Conservation (phyloP, 1,140 invertebrate species). For the Aphelinus certus region DNA sequence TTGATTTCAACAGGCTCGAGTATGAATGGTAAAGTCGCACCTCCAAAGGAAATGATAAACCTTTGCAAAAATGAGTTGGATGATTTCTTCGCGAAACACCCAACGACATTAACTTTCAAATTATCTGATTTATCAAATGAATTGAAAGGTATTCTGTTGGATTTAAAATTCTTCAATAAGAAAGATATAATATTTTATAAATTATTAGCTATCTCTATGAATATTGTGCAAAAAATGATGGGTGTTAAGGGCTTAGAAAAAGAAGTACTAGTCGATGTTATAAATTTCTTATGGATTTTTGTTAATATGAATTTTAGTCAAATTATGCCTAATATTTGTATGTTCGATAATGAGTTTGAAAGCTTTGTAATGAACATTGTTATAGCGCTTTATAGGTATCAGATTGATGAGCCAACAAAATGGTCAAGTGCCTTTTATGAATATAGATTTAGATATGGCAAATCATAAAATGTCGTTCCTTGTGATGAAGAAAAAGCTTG, state of each 20-base stretch:
- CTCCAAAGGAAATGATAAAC: conserved; percentile 1
- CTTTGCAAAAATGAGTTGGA: conserved; percentile 24
- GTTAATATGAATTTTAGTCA: conserved; percentile 28
- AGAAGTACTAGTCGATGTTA: conserved; percentile 23
- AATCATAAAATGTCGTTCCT: background rate
- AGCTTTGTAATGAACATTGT: conserved; percentile 23
- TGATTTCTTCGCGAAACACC: conserved; percentile 34
- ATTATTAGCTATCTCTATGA: conserved; percentile 29
- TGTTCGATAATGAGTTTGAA: conserved; percentile 6
- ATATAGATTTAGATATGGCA: conserved; percentile 6
- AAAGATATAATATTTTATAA: conserved; percentile 39
- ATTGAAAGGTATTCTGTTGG: conserved; percentile 28
- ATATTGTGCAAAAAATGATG: conserved; percentile 19
- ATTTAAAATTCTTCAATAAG: conserved; percentile 24
- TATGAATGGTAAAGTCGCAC: background rate
- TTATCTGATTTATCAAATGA: conserved; percentile 15
- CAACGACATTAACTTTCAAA: conserved; percentile 13
- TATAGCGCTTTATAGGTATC: conserved; percentile 9
- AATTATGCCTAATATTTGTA: conserved; percentile 5
- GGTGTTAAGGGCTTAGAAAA: background rate
- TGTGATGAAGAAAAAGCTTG: too few relatives aligned
- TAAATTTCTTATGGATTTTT: conserved; percentile 39
- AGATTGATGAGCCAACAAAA: background rate
- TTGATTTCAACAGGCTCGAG: conserved; percentile 23
- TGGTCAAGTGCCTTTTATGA: conserved; percentile 27